phyloP scores from a whole-genome alignment of 2,888 invertebrate species.

The Chaitophorus viminalis region DNA sequence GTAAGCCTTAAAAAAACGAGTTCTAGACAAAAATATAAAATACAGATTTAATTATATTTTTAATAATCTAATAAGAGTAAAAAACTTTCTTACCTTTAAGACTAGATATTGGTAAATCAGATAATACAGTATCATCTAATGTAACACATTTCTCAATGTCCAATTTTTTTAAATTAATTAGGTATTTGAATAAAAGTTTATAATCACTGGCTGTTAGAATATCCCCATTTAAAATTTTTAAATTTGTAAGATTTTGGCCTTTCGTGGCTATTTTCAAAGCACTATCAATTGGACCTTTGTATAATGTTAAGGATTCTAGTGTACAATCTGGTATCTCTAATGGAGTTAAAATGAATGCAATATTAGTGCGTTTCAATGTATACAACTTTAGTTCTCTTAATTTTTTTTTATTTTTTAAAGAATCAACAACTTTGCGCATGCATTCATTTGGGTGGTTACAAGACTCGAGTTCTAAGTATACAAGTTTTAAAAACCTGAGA shows the following conservation, averaged over 20 bases:
- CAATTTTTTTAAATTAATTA: background rate
- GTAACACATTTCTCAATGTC: background rate
- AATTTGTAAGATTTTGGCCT: background rate
- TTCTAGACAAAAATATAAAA: background rate
- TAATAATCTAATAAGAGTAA: background rate
- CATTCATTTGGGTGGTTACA: background rate
- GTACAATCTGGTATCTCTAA: background rate
- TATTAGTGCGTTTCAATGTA: too few relatives aligned
- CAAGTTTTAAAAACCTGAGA: background rate
- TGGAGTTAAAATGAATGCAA: too few relatives aligned
- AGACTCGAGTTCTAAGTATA: rapidly evolving
- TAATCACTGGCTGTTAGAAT: background rate
- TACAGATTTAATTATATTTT: background rate
- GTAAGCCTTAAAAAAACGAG: background rate
- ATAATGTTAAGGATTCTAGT: background rate
- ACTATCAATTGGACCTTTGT: background rate
- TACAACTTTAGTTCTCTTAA: background rate
- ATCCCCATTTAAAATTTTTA: background rate
- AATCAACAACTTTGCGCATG: background rate
- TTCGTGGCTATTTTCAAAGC: background rate
- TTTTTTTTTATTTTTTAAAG: background rate
- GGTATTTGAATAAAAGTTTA: background rate
- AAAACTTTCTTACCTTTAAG: background rate
- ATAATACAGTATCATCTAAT: slow-evolving; percentile 4
- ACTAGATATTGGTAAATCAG: background rate